These are phyloP conservation scores for Oxyteleia sp. DNA, from an alignment of 2,888 invertebrate species.

Conservation along the genomic window DNA sequence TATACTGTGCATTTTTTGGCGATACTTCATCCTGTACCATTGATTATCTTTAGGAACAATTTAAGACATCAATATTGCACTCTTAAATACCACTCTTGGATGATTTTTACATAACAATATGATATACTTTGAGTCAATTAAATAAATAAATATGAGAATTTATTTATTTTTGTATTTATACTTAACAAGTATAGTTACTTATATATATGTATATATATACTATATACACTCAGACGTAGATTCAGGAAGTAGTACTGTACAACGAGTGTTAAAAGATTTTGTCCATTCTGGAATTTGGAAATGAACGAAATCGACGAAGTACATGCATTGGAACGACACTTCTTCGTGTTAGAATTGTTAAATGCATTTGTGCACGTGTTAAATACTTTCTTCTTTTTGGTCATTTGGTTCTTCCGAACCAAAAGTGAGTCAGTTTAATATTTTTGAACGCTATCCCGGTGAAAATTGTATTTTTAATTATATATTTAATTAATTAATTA, in stretches of 20 bases:
- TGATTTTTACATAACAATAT: conserved; percentile 26
- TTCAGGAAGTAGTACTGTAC: conserved; percentile 45
- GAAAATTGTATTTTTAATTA: too few relatives aligned
- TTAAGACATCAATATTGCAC: conserved; percentile 47
- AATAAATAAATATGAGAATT: conserved; percentile 3
- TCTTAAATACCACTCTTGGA: conserved; percentile 20
- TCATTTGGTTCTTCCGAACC: too few relatives aligned
- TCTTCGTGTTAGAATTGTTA: conserved; percentile 19
- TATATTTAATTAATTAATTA: too few relatives aligned
- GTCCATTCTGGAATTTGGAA: conserved; percentile 1
- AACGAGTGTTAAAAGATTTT: conserved; percentile 4
- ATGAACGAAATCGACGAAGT: conserved; percentile 4
- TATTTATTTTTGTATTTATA: background rate
- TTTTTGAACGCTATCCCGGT: too few relatives aligned
- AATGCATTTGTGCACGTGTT: too few relatives aligned
- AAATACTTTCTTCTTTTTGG: too few relatives aligned
- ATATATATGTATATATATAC: conserved; percentile 45
- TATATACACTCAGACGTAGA: conserved; percentile 50
- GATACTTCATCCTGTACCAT: conserved; percentile 27
- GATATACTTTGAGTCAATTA: background rate
- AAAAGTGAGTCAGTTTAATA: too few relatives aligned
- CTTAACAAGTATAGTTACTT: background rate
- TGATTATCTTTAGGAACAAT: conserved; percentile 52
- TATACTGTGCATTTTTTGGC: too few relatives aligned
- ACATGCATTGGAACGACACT: conserved; percentile 26